Conservation (phyloP, 2,113 vertebrate species). For the Cynocephalus volans region DNA sequence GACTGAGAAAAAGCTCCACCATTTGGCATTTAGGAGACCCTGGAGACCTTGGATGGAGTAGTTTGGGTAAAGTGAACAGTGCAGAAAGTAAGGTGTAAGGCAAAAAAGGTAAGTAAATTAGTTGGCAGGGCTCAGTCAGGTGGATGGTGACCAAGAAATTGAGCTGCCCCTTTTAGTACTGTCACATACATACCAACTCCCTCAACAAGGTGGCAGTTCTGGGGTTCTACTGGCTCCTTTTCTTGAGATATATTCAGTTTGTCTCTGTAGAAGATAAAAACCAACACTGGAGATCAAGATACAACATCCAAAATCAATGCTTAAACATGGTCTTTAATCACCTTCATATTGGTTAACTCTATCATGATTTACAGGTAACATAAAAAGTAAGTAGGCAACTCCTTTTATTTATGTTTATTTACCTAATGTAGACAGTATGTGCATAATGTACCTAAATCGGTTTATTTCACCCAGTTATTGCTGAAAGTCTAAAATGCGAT, state of each 20-base stretch:
- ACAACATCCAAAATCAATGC: background rate
- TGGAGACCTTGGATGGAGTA: background rate
- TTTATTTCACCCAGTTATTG: background rate
- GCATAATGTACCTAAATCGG: background rate
- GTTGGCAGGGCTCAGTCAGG: background rate
- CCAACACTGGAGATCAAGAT: background rate
- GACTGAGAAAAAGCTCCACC: background rate
- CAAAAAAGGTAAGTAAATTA: background rate
- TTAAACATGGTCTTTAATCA: background rate
- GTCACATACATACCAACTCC: constrained; percentile 88
- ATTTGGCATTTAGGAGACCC: background rate
- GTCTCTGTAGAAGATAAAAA: constrained; percentile 80
- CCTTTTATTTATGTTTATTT: background rate
- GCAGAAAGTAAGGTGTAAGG: background rate
- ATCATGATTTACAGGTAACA: background rate
- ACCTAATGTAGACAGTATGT: background rate
- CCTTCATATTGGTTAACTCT: background rate
- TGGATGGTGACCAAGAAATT: background rate
- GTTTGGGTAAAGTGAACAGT: background rate
- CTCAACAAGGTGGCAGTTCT: constrained; percentile 87
- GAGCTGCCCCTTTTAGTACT: background rate
- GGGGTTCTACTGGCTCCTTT: constrained; percentile 81
- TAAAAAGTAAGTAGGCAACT: background rate
- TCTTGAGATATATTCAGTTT: constrained; percentile 75
- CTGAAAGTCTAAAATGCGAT: background rate